Conservation (phyloP, 2,888 invertebrate species). For the Plagiodera versicolora region DNA sequence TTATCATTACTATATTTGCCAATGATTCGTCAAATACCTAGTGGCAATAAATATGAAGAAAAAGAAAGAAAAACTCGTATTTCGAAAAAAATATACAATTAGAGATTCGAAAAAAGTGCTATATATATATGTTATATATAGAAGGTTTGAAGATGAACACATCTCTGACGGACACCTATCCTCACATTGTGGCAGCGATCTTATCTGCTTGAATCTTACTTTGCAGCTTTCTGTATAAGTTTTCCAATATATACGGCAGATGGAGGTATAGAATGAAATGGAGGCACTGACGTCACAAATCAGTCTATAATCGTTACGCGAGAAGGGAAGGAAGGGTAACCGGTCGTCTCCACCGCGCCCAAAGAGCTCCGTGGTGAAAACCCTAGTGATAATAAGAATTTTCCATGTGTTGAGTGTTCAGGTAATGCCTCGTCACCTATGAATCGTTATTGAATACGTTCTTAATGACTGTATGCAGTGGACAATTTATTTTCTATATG, state of each 20-base stretch:
- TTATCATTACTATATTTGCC: too few species aligned
- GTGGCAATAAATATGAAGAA: too few species aligned
- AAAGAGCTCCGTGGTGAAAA: constrained; percentile 40
- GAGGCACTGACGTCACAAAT: constrained; percentile 50
- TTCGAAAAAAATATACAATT: too few species aligned
- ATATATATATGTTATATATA: too few species aligned
- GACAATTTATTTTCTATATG: constrained; percentile 52
- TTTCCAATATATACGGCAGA: background rate
- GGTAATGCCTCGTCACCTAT: constrained; percentile 42
- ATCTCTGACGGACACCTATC: too few species aligned
- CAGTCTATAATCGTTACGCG: constrained; percentile 48
- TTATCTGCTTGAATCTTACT: background rate
- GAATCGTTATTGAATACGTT: constrained; percentile 42
- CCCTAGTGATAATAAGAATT: constrained; percentile 32
- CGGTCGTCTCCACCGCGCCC: constrained; percentile 47
- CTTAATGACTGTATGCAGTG: constrained; percentile 50
- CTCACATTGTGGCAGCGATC: too few species aligned
- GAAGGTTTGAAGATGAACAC: too few species aligned
- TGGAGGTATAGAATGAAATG: constrained; percentile 32
- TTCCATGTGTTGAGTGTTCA: constrained; percentile 43
- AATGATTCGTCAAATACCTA: too few species aligned
- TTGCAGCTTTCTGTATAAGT: background rate
- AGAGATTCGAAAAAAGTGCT: too few species aligned
- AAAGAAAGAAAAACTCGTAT: too few species aligned
- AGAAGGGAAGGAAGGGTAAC: constrained; percentile 40